phyloP scores from a whole-genome alignment of 2,113 vertebrate species.

The Mormyrus iriodes region DNA sequence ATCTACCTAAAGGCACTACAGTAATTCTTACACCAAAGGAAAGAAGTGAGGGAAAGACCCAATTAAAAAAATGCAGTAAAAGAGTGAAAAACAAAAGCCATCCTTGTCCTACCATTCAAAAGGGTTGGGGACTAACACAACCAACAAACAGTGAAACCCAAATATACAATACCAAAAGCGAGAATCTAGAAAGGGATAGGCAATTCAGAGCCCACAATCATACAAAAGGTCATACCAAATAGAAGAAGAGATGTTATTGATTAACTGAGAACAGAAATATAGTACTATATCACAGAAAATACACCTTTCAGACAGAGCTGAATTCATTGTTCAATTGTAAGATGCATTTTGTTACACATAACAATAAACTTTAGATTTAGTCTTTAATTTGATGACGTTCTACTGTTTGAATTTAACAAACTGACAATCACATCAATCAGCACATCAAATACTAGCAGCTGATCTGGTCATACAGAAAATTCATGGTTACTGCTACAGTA shows the following conservation, averaged over 20 bases:
- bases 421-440: too few relatives aligned
- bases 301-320: background rate
- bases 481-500: too few relatives aligned
- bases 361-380: background rate
- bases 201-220: background rate
- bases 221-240: background rate
- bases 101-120: background rate
- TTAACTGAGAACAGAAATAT: background rate
- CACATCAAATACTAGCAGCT: too few relatives aligned
- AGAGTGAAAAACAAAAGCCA: background rate
- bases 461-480: too few relatives aligned
- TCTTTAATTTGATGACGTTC: background rate
- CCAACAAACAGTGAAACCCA: background rate
- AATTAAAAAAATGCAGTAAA: background rate
- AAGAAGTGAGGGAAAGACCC: background rate
- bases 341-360: background rate
- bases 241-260: background rate
- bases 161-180: background rate
- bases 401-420: background rate
- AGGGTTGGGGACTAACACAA: background rate
- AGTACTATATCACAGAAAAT: background rate
- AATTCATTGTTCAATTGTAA: background rate
- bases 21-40: background rate
- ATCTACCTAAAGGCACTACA: background rate
- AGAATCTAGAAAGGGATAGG: background rate